phyloP scores from a whole-genome alignment of 2,113 vertebrate species.

The Grammomys dolichurus region DNA sequence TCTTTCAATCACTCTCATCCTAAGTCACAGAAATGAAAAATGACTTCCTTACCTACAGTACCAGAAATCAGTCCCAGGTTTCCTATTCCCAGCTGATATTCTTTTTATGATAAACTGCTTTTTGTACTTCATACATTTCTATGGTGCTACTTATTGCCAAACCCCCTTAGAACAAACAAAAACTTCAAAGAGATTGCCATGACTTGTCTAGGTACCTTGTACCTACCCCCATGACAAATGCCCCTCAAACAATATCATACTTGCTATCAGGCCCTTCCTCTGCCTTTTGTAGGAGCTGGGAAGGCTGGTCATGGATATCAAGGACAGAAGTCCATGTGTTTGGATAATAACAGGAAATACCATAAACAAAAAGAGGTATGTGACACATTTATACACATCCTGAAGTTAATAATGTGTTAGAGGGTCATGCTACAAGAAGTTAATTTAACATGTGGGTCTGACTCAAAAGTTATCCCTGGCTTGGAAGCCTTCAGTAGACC shows the following conservation, averaged over 20 bases:
- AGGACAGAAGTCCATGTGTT: not conserved
- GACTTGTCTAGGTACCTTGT: not conserved
- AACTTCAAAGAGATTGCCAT: not conserved
- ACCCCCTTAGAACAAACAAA: not conserved
- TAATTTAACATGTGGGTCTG: not conserved
- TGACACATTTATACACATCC: not conserved
- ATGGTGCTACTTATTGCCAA: not conserved
- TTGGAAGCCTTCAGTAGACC: not conserved
- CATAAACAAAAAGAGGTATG: not conserved
- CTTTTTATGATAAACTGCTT: not conserved
- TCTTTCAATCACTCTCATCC: not conserved
- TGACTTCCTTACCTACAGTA: not conserved
- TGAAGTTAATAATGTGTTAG: not conserved
- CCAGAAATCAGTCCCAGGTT: not conserved
- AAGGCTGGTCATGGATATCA: not conserved
- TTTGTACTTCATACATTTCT: not conserved
- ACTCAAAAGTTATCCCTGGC: not conserved
- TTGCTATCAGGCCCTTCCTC: not conserved
- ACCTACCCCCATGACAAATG: not conserved
- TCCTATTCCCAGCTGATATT: not conserved
- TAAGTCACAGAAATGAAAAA: not conserved
- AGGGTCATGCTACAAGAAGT: not conserved
- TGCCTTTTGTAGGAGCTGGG: too few relatives aligned
- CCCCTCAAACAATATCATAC: rapidly evolving
- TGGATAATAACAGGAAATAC: not conserved